These are phyloP conservation scores for Delia radicum DNA, from an alignment of 1,140 invertebrate genomes.

Conservation along the genomic window DNA sequence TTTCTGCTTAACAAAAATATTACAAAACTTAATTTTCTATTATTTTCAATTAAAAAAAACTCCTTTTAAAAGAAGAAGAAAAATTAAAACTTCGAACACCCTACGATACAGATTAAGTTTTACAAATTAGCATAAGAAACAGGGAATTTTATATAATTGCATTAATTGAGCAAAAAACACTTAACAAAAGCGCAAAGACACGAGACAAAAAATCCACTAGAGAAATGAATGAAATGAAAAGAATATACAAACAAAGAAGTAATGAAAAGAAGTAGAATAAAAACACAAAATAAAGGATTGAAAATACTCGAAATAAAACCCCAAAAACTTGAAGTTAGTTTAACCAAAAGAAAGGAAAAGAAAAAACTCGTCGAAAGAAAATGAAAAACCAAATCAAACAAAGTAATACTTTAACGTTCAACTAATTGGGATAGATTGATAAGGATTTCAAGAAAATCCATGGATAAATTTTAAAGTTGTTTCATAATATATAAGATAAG, in stretches of 20 bases:
- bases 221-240: background rate
- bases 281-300: background rate
- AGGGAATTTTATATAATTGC: slow-evolving; percentile 16
- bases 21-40: no score
- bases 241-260: background rate
- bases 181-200: slow-evolving; percentile 21
- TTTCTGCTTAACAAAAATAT: no score
- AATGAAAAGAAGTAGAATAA: background rate
- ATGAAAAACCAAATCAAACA: no score
- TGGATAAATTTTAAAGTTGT: no score
- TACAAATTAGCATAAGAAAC: slow-evolving; percentile 22
- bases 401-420: no score
- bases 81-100: background rate
- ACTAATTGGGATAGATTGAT: no score
- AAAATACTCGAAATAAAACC: background rate
- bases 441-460: no score
- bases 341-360: background rate
- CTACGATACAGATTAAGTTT: slow-evolving; percentile 20
- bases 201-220: background rate
- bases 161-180: slow-evolving; percentile 22
- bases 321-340: background rate
- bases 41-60: background rate
- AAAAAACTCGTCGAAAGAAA: no score
- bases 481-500: no score
- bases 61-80: background rate